Evolutionary conservation across 2,113 vertebrate genomes (phyloP).

Genomic region (Ivindomyrus marchei): DNA sequence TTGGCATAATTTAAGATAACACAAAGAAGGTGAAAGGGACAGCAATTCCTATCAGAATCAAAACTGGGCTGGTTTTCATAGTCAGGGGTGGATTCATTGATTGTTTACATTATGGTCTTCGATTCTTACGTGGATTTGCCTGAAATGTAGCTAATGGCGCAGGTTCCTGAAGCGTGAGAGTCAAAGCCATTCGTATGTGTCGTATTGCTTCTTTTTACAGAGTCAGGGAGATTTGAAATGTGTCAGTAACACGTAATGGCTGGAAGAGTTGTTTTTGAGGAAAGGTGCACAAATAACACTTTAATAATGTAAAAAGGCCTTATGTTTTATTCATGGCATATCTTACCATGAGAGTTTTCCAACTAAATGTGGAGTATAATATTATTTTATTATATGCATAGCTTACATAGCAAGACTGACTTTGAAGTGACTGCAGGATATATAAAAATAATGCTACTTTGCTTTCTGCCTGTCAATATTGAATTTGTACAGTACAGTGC

Average conservation of each 20-base stretch:
- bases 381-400: not conserved
- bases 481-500: not conserved
- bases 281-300: not conserved
- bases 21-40: not conserved
- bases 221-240: not conserved
- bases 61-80: not conserved
- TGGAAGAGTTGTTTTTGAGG: conserved; percentile 4
- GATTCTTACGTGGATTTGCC: conserved; percentile 5
- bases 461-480: not conserved
- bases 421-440: conserved; percentile 3
- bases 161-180: conserved; percentile 14
- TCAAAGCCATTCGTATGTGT: not conserved
- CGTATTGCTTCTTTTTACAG: not conserved
- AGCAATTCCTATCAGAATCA: not conserved
- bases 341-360: not conserved
- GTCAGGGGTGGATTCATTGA: not conserved
- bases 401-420: not conserved
- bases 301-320: not conserved
- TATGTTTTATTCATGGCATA: conserved; percentile 6
- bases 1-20: not conserved
- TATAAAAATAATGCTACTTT: not conserved
- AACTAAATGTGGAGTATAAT: not conserved
- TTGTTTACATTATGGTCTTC: conserved; percentile 14
- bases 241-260: not conserved
- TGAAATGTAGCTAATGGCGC: conserved; percentile 19